Conservation (phyloP, 2,113 vertebrate genomes). For the Chloropsis hardwickii region DNA sequence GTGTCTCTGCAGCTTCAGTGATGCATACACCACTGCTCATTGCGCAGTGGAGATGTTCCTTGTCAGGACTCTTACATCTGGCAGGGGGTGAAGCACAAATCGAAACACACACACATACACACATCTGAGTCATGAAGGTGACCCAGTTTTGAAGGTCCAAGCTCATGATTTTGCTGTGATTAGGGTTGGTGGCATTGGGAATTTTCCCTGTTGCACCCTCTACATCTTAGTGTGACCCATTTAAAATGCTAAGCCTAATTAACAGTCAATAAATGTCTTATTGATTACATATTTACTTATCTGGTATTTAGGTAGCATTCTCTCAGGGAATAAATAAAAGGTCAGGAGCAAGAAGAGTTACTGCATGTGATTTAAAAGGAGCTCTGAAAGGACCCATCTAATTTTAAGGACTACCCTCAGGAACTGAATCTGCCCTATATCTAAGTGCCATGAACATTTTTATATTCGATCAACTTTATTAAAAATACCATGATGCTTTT, state of each 20-base stretch:
- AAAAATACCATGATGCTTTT: conserved; percentile 11
- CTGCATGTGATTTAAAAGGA: conserved; percentile 12
- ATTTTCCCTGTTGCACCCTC: background rate
- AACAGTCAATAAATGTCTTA: conserved; percentile 4
- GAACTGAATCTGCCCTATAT: background rate
- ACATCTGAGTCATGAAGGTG: background rate
- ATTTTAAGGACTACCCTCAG: background rate
- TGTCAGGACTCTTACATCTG: background rate
- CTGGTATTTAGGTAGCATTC: conserved; percentile 34
- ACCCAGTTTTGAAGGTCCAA: background rate
- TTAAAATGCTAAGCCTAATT: conserved; percentile 15
- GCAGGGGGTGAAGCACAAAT: background rate
- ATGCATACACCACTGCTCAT: accelerated
- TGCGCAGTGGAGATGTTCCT: background rate
- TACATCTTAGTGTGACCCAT: background rate
- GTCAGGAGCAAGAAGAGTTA: background rate
- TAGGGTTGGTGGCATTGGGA: background rate
- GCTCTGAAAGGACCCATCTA: background rate
- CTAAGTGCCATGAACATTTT: background rate
- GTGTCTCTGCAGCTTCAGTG: background rate
- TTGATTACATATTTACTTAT: conserved; percentile 12
- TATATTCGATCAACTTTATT: background rate
- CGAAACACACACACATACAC: background rate
- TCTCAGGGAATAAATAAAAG: conserved; percentile 32
- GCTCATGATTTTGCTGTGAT: background rate